Conservation (phyloP, 2,888 invertebrate species). For the Polia nebulosa region DNA sequence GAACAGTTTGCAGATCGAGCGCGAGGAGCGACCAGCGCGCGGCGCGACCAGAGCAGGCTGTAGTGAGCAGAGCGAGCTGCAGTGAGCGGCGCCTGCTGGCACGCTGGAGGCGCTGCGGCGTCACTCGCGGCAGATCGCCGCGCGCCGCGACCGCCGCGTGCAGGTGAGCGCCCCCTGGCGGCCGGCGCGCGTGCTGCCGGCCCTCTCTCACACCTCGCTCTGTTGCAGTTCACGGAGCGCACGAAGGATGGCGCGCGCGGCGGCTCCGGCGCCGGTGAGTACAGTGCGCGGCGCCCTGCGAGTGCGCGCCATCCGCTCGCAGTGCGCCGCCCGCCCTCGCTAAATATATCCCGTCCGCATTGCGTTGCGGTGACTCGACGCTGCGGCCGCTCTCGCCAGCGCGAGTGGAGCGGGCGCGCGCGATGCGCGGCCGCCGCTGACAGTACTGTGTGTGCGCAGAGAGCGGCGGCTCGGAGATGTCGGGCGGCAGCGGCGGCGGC, state of each 20-base stretch:
- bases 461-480: constrained; percentile 86
- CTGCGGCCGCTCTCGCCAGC: constrained; percentile 67
- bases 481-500: constrained; percentile 85
- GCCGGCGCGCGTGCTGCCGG: constrained; percentile 67
- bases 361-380: constrained; percentile 71
- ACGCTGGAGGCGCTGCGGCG: constrained; percentile 95
- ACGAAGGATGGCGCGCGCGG: constrained; percentile 85
- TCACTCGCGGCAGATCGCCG: constrained; percentile 96
- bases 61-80: constrained; percentile 32
- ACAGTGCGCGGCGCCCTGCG: constrained; percentile 53
- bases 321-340: constrained; percentile 72
- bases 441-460: constrained; percentile 78
- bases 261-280: constrained; percentile 86
- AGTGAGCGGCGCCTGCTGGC: constrained; percentile 56
- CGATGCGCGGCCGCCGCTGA: constrained; percentile 72
- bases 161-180: constrained; percentile 91
- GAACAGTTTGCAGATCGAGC: constrained; percentile 61
- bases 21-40: constrained; percentile 24
- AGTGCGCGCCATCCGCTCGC: constrained; percentile 59
- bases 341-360: constrained; percentile 80
- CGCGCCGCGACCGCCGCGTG: constrained; percentile 93
- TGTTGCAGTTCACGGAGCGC: constrained; percentile 89
- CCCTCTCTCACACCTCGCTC: constrained; percentile 59
- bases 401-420: constrained; percentile 68
- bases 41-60: constrained; percentile 36